Evolutionary conservation across 1,140 invertebrate species (phyloP).

Genomic region (Arctopsyche grandis): DNA sequence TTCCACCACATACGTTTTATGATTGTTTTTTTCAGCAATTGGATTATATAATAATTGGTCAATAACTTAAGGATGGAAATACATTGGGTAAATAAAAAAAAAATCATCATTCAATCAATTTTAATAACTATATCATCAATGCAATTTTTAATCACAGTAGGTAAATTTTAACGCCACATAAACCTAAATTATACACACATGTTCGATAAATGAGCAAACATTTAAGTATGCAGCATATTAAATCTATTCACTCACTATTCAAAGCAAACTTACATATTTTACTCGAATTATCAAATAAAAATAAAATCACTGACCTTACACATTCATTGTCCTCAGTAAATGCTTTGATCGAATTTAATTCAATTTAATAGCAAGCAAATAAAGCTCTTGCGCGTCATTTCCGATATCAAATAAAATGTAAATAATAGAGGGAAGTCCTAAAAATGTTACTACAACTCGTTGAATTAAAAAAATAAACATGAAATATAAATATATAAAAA

Average conservation of each 20-base stretch:
- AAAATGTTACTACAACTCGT: background rate
- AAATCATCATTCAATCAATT: slow-evolving; percentile 27
- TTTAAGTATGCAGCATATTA: slow-evolving; percentile 47
- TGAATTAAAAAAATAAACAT: no score
- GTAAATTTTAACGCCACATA: slow-evolving; percentile 54
- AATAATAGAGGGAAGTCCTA: background rate
- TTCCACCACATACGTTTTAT: background rate
- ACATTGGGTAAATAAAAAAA: no score
- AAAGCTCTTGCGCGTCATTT: background rate
- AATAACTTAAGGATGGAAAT: no score
- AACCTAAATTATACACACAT: slow-evolving; percentile 50
- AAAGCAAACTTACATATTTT: slow-evolving; percentile 41
- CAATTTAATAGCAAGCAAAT: slow-evolving; percentile 5
- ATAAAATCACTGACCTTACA: slow-evolving; percentile 21
- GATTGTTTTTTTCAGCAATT: background rate
- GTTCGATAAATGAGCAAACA: slow-evolving; percentile 51
- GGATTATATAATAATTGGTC: no score
- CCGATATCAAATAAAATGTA: no score
- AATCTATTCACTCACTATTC: slow-evolving; percentile 44
- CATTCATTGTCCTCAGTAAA: slow-evolving; percentile 22
- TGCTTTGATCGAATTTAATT: background rate
- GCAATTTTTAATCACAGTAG: slow-evolving; percentile 55
- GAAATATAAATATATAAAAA: no score
- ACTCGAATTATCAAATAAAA: slow-evolving; percentile 27
- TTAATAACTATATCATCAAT: slow-evolving; percentile 50